Percentiles rank a stretch among this genome's conserved stretches.
Conservation (phyloP, 2,888 invertebrate genomes). For the Macrophya alboannulata region DNA sequence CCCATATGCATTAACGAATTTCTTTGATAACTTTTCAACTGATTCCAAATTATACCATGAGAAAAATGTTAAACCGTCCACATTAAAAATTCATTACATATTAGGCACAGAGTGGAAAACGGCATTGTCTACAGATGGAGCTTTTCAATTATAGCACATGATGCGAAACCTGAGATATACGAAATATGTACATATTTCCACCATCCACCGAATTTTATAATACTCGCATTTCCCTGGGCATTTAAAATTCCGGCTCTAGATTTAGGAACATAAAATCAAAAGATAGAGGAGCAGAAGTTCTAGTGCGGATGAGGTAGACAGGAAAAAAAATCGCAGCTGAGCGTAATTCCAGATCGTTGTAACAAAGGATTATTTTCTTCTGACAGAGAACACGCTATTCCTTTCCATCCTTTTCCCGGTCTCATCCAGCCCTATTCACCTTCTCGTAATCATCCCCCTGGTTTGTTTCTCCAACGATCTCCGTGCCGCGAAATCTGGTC, state of each 20-base stretch:
- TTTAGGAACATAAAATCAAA: background rate
- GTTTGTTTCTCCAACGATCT: slow-evolving; percentile 8
- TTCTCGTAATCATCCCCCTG: background rate
- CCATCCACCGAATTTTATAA: no score
- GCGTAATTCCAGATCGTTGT: background rate
- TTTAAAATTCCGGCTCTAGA: background rate
- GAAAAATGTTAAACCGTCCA: no score
- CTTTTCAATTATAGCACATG: no score
- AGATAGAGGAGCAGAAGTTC: background rate
- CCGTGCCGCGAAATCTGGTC: background rate
- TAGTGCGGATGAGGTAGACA: background rate
- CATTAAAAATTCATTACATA: no score
- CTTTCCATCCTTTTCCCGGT: background rate
- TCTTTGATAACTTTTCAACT: no score
- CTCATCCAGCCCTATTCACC: background rate
- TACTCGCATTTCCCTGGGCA: no score
- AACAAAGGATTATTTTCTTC: slow-evolving; percentile 16
- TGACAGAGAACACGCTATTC: background rate
- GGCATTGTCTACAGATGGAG: no score
- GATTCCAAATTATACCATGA: no score
- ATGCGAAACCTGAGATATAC: no score
- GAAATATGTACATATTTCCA: no score
- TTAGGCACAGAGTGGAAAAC: no score
- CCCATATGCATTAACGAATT: no score
- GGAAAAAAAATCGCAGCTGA: background rate